Percentiles rank a stretch among this genome's conserved stretches.
These are phyloP conservation scores for Sinocyclocheilus grahami DNA, from an alignment of 2,113 vertebrate species.

Conservation along the genomic window DNA sequence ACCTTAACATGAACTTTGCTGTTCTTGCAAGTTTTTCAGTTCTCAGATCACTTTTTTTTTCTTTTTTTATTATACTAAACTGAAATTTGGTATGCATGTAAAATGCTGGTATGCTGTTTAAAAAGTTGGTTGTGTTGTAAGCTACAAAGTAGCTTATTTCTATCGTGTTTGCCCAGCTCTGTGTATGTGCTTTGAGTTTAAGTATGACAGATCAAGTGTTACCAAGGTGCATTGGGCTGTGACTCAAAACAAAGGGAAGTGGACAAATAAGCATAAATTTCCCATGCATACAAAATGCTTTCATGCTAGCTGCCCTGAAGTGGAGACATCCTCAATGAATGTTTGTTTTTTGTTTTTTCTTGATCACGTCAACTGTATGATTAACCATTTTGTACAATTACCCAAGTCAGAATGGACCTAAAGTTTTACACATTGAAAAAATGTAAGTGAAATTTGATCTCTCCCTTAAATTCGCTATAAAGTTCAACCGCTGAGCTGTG, in stretches of 20 bases:
- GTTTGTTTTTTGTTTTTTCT: background rate
- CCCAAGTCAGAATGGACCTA: constrained; percentile 76
- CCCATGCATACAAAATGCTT: constrained; percentile 50
- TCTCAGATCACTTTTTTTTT: background rate
- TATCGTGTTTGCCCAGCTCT: constrained; percentile 51
- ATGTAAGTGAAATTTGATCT: constrained; percentile 75
- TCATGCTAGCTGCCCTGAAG: background rate
- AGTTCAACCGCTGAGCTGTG: constrained; percentile 89
- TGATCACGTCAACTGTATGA: constrained; percentile 30
- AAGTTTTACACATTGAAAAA: constrained; percentile 77
- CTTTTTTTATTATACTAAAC: no score
- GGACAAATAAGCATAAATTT: constrained; percentile 61
- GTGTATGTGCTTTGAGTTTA: constrained; percentile 57
- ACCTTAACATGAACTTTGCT: background rate
- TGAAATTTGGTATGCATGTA: background rate
- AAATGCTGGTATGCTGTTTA: background rate
- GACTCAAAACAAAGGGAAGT: constrained; percentile 56
- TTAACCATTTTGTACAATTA: constrained; percentile 67
- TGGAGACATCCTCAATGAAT: background rate
- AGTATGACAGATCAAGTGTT: constrained; percentile 71
- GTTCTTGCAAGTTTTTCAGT: background rate
- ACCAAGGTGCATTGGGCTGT: constrained; percentile 63
- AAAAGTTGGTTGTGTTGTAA: constrained; percentile 41
- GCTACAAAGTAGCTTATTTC: constrained; percentile 47
- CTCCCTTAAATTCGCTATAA: constrained; percentile 77